A percentile compares a stretch with the other conserved stretches of the same genome.
These are phyloP conservation scores for Naso thynnoides DNA, from an alignment of 2,797 vertebrate genomes.

Conservation along the genomic window DNA sequence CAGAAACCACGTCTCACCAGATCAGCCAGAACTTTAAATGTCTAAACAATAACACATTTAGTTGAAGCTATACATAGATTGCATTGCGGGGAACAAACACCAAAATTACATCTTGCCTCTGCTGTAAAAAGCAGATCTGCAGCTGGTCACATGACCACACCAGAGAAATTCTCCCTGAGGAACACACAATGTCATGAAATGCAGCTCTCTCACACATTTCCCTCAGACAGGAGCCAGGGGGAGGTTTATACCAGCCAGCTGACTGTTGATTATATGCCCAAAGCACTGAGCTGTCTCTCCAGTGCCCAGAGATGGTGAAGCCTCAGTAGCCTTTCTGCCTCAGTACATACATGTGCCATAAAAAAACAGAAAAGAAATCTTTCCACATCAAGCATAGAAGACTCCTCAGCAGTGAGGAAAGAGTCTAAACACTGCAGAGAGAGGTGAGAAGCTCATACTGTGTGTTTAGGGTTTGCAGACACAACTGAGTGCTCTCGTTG, in stretches of 20 bases:
- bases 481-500: slow-evolving; percentile 41
- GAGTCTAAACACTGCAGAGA: slow-evolving; percentile 49
- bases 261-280: slow-evolving; percentile 56
- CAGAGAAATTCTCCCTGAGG: slow-evolving; percentile 53
- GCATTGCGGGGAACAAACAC: neutral
- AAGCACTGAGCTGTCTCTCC: slow-evolving; percentile 60
- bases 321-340: slow-evolving; percentile 42
- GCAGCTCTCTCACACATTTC: slow-evolving; percentile 36
- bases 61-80: neutral
- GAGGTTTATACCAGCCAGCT: slow-evolving; percentile 42
- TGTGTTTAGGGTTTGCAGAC: slow-evolving; percentile 51
- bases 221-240: slow-evolving; percentile 5
- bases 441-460: slow-evolving; percentile 37
- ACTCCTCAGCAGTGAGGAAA: slow-evolving; percentile 38
- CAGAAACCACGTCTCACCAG: too few relatives aligned
- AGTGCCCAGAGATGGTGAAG: slow-evolving; percentile 29
- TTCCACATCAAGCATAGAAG: slow-evolving; percentile 39
- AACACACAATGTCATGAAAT: slow-evolving; percentile 50
- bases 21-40: neutral
- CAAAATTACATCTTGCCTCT: slow-evolving; percentile 23
- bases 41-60: neutral
- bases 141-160: slow-evolving; percentile 28
- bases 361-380: neutral
- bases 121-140: slow-evolving; percentile 44
- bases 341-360: slow-evolving; percentile 29